These are phyloP conservation scores for Montipora cactus DNA, from an alignment of 64 coral and sea anemone species.

Conservation along the genomic window DNA sequence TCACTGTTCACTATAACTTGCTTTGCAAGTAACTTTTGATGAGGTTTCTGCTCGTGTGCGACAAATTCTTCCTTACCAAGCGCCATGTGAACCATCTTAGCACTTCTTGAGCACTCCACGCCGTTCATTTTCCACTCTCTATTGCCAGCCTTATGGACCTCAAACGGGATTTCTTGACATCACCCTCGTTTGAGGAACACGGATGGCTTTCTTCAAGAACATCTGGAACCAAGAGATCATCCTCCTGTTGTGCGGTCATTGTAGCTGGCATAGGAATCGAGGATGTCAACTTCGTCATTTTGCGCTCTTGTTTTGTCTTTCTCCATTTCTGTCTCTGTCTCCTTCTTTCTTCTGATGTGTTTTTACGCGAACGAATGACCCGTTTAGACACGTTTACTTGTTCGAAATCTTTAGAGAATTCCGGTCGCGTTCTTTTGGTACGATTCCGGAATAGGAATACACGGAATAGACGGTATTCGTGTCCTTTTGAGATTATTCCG, in stretches of 20 bases:
- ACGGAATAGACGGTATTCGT: too few species aligned
- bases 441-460: too few species aligned
- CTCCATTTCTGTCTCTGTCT: too few species aligned
- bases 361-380: too few species aligned
- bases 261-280: too few species aligned
- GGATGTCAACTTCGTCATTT: background rate
- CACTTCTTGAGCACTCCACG: background rate
- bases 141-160: background rate
- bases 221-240: background rate
- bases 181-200: background rate
- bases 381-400: too few species aligned
- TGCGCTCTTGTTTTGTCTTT: background rate
- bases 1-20: background rate
- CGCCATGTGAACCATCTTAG: background rate
- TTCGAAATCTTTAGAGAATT: too few species aligned
- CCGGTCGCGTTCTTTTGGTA: too few species aligned
- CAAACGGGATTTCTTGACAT: background rate
- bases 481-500: too few species aligned
- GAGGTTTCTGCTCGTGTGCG: background rate
- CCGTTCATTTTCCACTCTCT: background rate
- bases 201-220: background rate
- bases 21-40: background rate
- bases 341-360: too few species aligned
- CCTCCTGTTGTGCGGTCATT: background rate
- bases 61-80: background rate